Evolutionary conservation across 2,113 vertebrate genomes (phyloP).

Genomic region (Natator depressus): DNA sequence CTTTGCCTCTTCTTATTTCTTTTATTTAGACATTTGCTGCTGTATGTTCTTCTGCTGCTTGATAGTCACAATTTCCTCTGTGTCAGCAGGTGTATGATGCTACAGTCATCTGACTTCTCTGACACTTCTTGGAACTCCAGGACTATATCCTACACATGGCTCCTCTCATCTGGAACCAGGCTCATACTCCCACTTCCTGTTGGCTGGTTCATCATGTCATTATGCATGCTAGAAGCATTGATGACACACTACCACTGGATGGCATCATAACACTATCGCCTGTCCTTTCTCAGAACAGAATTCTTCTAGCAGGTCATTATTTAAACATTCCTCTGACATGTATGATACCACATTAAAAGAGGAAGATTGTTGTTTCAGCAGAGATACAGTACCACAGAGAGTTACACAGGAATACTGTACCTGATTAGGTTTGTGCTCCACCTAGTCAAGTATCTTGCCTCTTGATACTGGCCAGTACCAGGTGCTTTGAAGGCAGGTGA

Average conservation of each 20-base stretch:
- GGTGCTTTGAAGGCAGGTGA: neutral
- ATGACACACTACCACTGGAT: neutral
- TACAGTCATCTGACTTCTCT: neutral
- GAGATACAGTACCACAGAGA: neutral
- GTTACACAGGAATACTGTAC: neutral
- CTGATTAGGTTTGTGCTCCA: neutral
- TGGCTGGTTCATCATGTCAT: neutral
- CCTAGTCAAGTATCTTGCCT: neutral
- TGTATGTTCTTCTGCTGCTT: neutral
- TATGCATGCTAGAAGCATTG: neutral
- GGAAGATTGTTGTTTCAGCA: neutral
- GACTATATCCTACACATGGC: neutral
- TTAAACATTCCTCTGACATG: neutral
- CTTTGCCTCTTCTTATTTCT: neutral
- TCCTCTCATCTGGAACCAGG: accelerated
- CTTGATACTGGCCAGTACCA: neutral
- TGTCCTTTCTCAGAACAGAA: neutral
- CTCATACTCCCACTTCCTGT: neutral
- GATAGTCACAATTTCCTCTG: neutral
- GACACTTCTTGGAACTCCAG: neutral
- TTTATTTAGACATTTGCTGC: neutral
- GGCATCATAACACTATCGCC: neutral
- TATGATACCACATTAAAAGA: neutral
- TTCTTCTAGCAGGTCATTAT: neutral
- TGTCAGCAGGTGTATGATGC: neutral